Evolutionary conservation across 2,113 vertebrate genomes (phyloP).

Genomic region (Thinocorus orbignyianus): DNA sequence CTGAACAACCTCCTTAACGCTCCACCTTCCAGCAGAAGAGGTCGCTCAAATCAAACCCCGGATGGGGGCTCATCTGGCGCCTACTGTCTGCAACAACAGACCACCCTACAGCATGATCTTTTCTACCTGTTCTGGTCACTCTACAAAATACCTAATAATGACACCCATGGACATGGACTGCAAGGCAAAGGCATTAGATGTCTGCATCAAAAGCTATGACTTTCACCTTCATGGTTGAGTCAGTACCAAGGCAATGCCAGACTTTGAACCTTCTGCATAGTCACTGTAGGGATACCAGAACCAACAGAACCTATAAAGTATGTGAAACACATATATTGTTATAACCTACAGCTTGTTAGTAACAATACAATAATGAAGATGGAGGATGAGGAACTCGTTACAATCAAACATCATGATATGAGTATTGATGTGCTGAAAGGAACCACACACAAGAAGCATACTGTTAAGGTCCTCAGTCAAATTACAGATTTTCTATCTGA

Average conservation of each 20-base stretch:
- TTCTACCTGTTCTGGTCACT: not conserved
- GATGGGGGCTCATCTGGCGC: fast-evolving
- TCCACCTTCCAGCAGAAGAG: not conserved
- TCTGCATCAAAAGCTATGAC: not conserved
- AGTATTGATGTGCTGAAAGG: not conserved
- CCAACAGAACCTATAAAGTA: not conserved
- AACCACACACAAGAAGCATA: not conserved
- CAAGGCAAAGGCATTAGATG: not conserved
- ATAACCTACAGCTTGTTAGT: not conserved
- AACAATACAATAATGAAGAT: not conserved
- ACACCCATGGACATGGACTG: not conserved
- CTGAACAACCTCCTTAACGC: not conserved
- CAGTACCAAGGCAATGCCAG: not conserved
- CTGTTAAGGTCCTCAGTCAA: not conserved
- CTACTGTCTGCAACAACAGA: not conserved
- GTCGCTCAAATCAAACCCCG: not conserved
- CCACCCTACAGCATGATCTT: fast-evolving
- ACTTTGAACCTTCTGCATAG: not conserved
- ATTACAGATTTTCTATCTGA: not conserved
- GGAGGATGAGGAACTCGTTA: not conserved
- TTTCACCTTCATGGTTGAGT: not conserved
- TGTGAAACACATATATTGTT: not conserved
- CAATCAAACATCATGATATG: not conserved
- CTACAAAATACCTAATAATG: not conserved
- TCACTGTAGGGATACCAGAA: not conserved